Conservation (phyloP, 2,113 vertebrate species). For the Progne subis region DNA sequence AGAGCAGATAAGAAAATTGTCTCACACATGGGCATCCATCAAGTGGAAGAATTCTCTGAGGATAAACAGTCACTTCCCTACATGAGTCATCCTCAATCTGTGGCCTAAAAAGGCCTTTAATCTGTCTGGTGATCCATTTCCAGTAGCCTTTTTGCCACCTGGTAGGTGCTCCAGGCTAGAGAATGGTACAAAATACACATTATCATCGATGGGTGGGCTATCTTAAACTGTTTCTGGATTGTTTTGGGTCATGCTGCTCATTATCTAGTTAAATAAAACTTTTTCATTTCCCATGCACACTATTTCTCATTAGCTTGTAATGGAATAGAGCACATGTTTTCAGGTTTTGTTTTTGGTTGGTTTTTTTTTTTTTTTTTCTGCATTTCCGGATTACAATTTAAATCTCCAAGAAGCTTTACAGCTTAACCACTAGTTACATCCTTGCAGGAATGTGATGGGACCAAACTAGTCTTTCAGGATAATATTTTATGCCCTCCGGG, state of each 20-base stretch:
- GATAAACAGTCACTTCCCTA: not conserved
- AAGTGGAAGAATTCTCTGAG: not conserved
- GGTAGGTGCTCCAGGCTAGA: not conserved
- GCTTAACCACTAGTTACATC: not conserved
- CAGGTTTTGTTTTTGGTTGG: not conserved
- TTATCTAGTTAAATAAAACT: not conserved
- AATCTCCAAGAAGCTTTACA: not conserved
- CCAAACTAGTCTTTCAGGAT: not conserved
- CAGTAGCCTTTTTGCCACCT: not conserved
- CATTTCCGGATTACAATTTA: not conserved
- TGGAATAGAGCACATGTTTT: not conserved
- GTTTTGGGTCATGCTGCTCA: not conserved
- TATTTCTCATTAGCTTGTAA: not conserved
- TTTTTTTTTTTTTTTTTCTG: not conserved
- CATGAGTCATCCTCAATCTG: accelerated
- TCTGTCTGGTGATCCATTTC: not conserved
- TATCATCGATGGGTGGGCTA: not conserved
- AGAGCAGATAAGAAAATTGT: not conserved
- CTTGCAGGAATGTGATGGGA: not conserved
- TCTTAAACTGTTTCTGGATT: not conserved
- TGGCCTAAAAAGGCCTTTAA: not conserved
- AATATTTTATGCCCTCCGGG: not conserved
- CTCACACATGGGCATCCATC: not conserved
- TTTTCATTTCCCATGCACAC: not conserved
- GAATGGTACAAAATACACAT: not conserved